Conservation (phyloP, 2,888 invertebrate genomes). For the Hydraecia micacea region DNA sequence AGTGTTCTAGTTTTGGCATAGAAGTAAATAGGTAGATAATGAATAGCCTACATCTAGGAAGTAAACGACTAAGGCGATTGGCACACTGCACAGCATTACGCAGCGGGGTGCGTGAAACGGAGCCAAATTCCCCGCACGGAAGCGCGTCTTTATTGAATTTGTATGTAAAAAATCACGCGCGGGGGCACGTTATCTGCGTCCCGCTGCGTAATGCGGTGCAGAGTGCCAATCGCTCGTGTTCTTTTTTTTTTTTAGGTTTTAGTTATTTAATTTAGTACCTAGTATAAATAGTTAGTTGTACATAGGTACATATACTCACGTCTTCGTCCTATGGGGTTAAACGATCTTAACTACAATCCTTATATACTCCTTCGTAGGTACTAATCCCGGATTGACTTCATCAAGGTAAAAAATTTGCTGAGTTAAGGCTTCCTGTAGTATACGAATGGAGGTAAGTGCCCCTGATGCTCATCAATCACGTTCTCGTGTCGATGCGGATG, state of each 20-base stretch:
- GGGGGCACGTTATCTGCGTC: too few species aligned
- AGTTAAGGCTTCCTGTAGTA: not conserved
- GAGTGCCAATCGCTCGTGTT: too few species aligned
- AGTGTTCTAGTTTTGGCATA: not conserved
- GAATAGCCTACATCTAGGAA: not conserved
- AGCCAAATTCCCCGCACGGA: too few species aligned
- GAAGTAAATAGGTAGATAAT: not conserved
- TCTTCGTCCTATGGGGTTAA: too few species aligned
- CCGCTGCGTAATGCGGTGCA: too few species aligned
- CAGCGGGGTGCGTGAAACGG: too few species aligned
- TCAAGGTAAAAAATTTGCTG: not conserved
- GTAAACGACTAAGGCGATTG: not conserved
- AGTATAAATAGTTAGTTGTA: not conserved
- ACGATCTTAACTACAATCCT: not conserved
- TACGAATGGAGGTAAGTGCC: not conserved
- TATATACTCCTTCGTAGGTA: not conserved
- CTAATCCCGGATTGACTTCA: not conserved
- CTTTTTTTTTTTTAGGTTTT: not conserved
- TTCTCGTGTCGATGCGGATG: slow-evolving; percentile 13
- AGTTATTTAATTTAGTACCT: not conserved
- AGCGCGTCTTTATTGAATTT: too few species aligned
- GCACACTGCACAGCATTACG: too few species aligned
- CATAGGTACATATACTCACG: too few species aligned
- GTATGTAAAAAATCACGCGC: too few species aligned
- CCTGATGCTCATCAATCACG: slow-evolving; percentile 20